phyloP scores from a whole-genome alignment of 2,888 invertebrate species.

The Psococerastis gibbosa region DNA sequence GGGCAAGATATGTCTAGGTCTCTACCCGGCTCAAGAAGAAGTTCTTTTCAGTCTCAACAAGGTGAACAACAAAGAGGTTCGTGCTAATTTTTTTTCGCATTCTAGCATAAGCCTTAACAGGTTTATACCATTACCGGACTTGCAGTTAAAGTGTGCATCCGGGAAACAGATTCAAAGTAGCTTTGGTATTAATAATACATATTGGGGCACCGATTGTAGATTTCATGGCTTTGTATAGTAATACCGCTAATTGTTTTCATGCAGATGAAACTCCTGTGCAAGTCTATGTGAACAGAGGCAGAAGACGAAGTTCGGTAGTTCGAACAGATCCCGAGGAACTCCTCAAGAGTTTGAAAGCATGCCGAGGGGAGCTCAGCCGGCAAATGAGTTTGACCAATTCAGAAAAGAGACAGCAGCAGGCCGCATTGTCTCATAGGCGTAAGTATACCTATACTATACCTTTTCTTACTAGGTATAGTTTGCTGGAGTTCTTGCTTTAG shows the following conservation, averaged over 20 bases:
- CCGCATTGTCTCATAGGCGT: constrained; percentile 37
- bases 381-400: constrained; percentile 61
- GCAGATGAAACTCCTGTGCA: constrained; percentile 32
- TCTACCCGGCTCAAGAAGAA: constrained; percentile 64
- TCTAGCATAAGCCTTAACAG: too few species aligned
- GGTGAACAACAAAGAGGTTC: constrained; percentile 24
- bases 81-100: neutral
- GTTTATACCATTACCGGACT: too few species aligned
- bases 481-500: constrained; percentile 9
- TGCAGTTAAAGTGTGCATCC: too few species aligned
- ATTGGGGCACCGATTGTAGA: too few species aligned
- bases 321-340: constrained; percentile 73
- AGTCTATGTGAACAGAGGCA: constrained; percentile 35
- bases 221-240: too few species aligned
- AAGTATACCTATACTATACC: too few species aligned
- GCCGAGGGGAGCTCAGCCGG: constrained; percentile 62
- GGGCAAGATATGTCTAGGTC: constrained; percentile 73
- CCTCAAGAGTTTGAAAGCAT: constrained; percentile 57
- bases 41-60: constrained; percentile 57
- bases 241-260: too few species aligned
- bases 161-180: too few species aligned
- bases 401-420: constrained; percentile 20
- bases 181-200: too few species aligned
- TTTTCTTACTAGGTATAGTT: neutral
- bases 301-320: constrained; percentile 63